Evolutionary conservation across 1,140 invertebrate genomes (phyloP), one percentile per base, ranked within the genome.

Genomic region (Odontomachus brunneus): DNA sequence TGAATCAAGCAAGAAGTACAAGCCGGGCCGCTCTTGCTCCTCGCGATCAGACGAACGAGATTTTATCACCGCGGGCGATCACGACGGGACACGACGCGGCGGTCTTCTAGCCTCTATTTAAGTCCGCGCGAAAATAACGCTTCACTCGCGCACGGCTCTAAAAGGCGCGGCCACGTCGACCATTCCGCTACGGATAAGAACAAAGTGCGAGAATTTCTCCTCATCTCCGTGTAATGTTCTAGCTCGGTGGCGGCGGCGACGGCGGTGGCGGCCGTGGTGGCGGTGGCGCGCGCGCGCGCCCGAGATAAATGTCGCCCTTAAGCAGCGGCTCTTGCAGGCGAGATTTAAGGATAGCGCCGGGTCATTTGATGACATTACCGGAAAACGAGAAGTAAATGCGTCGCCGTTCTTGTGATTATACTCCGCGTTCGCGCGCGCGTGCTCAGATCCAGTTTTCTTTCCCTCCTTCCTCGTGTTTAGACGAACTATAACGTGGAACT

Each of bases 281-380:
- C 80, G 76, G 57, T 74, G 69, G 76, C 17, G 80, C 62, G 29
- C 38, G 69, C 86, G 89, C 75, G 80, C 22, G 75, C 71, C 49
- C 53, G 80, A 89, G 90, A 91, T 91, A 91, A 90, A 89, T 88
- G 88, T 82, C 81, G 59, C 85, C 74, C 84, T 89, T 82, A 89
- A 88, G 84, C 81, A 88, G 82, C 74, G 33, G 81, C 65, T 86
- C 86, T 88, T 69, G 75, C 55, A 67, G 80, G 53, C 24, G 53
- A 89, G 86, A 89, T 88, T 82, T 83, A 80, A 81, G 81, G 71
- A 86, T 89, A 88, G 75, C 74, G 26, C 11, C 49, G 55, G 63
- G 78, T 87, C 82, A 84, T 88, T 88, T 85, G 76, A 84, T 65
- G 87, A 66, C 49, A 51, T 88, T 87, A 75, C 62, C 69, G 44